Base-by-base conservation (phyloP, 2,888 invertebrate genomes). In the Mycogona germanica region DNA sequence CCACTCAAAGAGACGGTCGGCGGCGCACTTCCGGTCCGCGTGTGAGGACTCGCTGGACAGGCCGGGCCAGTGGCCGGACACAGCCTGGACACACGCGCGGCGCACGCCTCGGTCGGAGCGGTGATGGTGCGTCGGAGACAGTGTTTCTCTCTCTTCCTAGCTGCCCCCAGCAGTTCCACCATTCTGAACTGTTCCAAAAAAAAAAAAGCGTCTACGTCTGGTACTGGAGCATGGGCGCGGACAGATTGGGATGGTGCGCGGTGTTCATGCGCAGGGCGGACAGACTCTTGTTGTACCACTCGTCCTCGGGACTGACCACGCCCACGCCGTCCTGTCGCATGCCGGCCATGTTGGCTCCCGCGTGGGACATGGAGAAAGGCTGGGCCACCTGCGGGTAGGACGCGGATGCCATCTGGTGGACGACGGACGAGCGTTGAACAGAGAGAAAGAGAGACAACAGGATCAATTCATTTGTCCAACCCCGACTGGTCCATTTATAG, bases 281-380 rank as follows among this genome's bases (percentile, higher is more conserved):
- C 66, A 96, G 78, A 66, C 92, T 92, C 75, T 95, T 95, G 77
- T 95, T 96, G 79, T 96, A 96, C 95, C 95, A 96, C 54, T 74
- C 73, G 40, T 57, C 57, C 52, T 57, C 57, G 14, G 57, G 47
- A 3, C 47, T 48, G 14, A 23, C 14, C 17, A 48, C 35, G 84
- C 84, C 83, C 82, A 84, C 84, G 62, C 84, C 77, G 68, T 85
- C 85, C 70, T 85, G 85, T 63, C 91, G 78, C 81, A 89, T 88
- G 62, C 87, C 87, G 52, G 87, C 84, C 91, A 92, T 92, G 69
- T 91, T 91, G 65, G 88, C 82, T 57, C 78, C 75, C 54, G 87
- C 79, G 71, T 92, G 91, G 46, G 88, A 65, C 88, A 93, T 92
- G 58, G 89, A 86, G 74, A 93, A 95, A 46, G 89, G 88, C 70